Conservation (phyloP, 1,140 invertebrate genomes). For the Caenorhabditis briggsae region DNA sequence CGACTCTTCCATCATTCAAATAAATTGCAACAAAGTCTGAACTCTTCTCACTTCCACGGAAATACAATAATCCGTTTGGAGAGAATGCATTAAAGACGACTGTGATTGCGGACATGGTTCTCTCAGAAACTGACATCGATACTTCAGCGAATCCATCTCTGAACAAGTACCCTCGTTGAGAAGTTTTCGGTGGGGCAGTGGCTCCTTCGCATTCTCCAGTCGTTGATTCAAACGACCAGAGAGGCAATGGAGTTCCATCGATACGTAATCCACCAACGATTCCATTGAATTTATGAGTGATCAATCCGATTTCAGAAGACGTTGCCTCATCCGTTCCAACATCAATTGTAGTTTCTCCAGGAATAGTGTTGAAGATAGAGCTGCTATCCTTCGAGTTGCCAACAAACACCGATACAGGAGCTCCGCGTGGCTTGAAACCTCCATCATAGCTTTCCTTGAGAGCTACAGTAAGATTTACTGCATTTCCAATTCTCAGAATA, state of each 20-base stretch:
- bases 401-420: slow-evolving; percentile 65
- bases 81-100: slow-evolving; percentile 75
- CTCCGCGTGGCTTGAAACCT: slow-evolving; percentile 60
- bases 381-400: slow-evolving; percentile 69
- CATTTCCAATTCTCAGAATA: slow-evolving; percentile 72
- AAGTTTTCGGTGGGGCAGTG: slow-evolving; percentile 62
- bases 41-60: slow-evolving; percentile 72
- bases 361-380: slow-evolving; percentile 76
- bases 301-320: slow-evolving; percentile 69
- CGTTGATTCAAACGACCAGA: slow-evolving; percentile 72
- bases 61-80: slow-evolving; percentile 75
- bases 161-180: slow-evolving; percentile 74
- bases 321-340: slow-evolving; percentile 67
- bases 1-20: slow-evolving; percentile 71
- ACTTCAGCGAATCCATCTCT: slow-evolving; percentile 76
- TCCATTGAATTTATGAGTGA: slow-evolving; percentile 73
- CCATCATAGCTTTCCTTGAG: slow-evolving; percentile 70
- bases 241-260: slow-evolving; percentile 70
- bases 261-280: slow-evolving; percentile 72
- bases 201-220: slow-evolving; percentile 74
- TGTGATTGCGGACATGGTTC: slow-evolving; percentile 72
- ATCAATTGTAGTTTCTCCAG: slow-evolving; percentile 72
- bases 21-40: slow-evolving; percentile 74
- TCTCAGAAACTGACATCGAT: slow-evolving; percentile 69
- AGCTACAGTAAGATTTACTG: slow-evolving; percentile 72